Conservation (phyloP, 2,797 vertebrate genomes). For the Sebastes wilsoni region DNA sequence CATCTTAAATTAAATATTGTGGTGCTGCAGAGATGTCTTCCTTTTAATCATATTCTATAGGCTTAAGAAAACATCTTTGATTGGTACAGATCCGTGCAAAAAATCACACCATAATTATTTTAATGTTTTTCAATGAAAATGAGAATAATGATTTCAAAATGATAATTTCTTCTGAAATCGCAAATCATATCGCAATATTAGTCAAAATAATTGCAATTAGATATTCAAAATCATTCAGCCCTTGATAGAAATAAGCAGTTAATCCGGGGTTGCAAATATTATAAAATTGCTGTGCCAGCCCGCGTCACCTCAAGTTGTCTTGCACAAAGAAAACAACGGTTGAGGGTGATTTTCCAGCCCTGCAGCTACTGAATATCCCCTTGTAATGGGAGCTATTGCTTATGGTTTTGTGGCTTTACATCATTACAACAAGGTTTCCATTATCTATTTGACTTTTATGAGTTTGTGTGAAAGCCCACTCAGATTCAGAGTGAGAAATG, state of each 20-base stretch:
- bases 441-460: slow-evolving; percentile 15
- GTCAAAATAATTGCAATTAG: no score
- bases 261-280: neutral
- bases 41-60: no score
- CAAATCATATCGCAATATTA: no score
- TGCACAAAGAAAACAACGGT: neutral
- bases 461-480: slow-evolving; percentile 16
- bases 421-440: neutral
- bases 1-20: no score
- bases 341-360: neutral
- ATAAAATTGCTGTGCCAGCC: neutral
- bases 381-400: neutral
- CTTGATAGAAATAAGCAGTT: neutral
- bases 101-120: no score
- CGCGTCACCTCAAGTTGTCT: neutral
- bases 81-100: no score
- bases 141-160: no score
- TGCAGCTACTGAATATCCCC: neutral
- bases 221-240: no score
- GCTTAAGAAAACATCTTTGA: no score
- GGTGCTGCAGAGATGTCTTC: no score
- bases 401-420: neutral
- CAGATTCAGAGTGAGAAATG: slow-evolving; percentile 17
- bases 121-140: no score
- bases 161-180: rapidly evolving